Evolutionary conservation across 2,888 invertebrate genomes (phyloP), one percentile per base, ranked within the genome.

Genomic region (Gandaritis pyraliata): DNA sequence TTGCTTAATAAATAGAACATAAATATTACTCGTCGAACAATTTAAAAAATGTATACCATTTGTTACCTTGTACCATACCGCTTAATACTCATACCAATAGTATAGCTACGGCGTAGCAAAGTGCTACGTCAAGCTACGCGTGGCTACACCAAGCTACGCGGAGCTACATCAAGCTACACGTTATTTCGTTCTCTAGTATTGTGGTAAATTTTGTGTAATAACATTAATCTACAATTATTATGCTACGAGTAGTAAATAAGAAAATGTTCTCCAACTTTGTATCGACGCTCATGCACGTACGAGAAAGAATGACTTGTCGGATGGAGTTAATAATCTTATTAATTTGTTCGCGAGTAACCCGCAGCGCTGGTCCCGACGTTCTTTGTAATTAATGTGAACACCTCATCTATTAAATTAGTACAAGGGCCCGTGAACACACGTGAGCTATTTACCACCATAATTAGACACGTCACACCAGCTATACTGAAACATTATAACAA

Each of bases 381-480:
- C 90, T 89, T 91, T 89, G 90, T 91, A 89, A 92, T 91, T 91
- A 90, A 90, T 86, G 88, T 78, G 83, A 90, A 89, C 92, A 92
- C 91, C 91, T 91, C 90, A 89, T 91, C 86, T 91, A 92, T 91
- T 90, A 88, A 90, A 91, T 92, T 91, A 92, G 88, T 84, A 82
- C 77, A 85, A 87, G 86, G 85, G 86, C 86, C 80, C 82, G 83
- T 82, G 82, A 84, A 85, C 85, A 85, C 85, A 86, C 84, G 83
- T 85, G 85, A 78, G 72, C 72, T 74, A 76, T 75, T 72, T 69
- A 77, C 88, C 88, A 87, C 45, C 61, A 15, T 81, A 76, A 60
- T 53, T 10, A 73, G 89, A 83, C 72, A 82, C 73, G 51, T 74
- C 68, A 70, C 69, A 66, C 69, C 58, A 59, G 64, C 48, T 53